Evolutionary conservation across 2,113 vertebrate species (phyloP).

Genomic region (Aegotheles bennettii): DNA sequence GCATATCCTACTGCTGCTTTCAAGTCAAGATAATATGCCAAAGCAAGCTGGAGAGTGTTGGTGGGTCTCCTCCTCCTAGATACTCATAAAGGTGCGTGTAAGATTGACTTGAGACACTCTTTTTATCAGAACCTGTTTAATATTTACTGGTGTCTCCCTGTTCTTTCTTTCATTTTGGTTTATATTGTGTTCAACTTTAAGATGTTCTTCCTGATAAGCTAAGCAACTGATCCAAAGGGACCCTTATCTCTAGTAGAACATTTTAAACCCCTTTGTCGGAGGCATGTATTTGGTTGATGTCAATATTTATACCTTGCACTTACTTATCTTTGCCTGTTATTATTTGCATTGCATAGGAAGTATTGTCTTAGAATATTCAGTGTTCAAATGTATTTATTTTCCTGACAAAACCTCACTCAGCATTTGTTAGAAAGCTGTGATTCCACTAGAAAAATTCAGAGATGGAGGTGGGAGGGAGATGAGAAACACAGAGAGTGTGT

Average conservation of each 20-base stretch:
- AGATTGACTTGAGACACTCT: neutral
- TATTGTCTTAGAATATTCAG: neutral
- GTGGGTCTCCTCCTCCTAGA: neutral
- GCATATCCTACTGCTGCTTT: neutral
- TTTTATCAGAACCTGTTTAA: neutral
- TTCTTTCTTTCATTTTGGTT: neutral
- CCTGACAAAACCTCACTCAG: neutral
- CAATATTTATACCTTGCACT: neutral
- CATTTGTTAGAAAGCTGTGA: neutral
- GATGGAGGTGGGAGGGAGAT: rapidly evolving
- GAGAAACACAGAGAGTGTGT: neutral
- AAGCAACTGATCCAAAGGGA: neutral
- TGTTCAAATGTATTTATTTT: neutral
- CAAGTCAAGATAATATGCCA: neutral
- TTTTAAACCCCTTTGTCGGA: neutral
- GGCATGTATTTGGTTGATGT: neutral
- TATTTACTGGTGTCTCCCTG: neutral
- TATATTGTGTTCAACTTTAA: neutral
- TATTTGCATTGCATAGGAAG: neutral
- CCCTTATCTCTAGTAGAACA: neutral
- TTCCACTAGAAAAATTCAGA: neutral
- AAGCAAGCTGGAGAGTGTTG: neutral
- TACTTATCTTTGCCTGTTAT: neutral
- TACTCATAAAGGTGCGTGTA: neutral
- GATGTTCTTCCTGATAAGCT: neutral